Percentiles rank a stretch among this genome's conserved stretches.
Conservation (phyloP, 2,797 vertebrate species). For the Megaceryle alcyon region DNA sequence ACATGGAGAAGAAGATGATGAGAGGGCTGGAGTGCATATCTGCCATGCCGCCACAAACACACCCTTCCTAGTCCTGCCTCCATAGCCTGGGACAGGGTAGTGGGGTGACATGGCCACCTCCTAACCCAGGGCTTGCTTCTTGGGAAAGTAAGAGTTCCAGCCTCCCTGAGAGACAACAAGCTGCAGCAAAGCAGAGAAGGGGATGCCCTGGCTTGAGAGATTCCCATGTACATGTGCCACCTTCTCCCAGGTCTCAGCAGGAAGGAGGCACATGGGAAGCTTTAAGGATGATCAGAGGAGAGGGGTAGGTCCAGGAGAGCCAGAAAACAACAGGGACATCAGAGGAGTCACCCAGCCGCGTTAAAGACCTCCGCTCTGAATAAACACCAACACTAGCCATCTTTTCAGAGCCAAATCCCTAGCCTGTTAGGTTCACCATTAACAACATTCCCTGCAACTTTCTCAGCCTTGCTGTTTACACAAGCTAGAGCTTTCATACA, state of each 20-base stretch:
- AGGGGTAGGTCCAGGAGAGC: not conserved
- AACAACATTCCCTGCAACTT: conserved; percentile 46
- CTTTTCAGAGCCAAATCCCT: not conserved
- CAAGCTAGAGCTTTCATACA: conserved; percentile 62
- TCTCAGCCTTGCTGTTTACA: conserved; percentile 66
- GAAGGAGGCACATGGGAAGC: not conserved
- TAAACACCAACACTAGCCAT: not conserved
- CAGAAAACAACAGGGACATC: not conserved
- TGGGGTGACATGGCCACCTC: fast-evolving
- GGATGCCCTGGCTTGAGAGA: not conserved
- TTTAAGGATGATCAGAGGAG: fast-evolving
- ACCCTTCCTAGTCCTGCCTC: not conserved
- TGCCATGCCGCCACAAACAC: fast-evolving
- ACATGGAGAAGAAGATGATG: fast-evolving
- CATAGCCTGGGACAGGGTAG: not conserved
- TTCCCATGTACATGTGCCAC: fast-evolving
- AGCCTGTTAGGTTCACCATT: conserved; percentile 15
- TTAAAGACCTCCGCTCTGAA: not conserved
- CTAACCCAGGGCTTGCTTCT: not conserved
- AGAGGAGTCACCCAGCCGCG: fast-evolving
- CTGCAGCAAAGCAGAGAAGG: fast-evolving
- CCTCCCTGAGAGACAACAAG: not conserved
- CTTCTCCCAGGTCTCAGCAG: not conserved
- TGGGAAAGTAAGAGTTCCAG: fast-evolving
- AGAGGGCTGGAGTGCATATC: fast-evolving